Base-by-base conservation (phyloP, 1,140 invertebrate species). In the Halictus rubicundus region DNA sequence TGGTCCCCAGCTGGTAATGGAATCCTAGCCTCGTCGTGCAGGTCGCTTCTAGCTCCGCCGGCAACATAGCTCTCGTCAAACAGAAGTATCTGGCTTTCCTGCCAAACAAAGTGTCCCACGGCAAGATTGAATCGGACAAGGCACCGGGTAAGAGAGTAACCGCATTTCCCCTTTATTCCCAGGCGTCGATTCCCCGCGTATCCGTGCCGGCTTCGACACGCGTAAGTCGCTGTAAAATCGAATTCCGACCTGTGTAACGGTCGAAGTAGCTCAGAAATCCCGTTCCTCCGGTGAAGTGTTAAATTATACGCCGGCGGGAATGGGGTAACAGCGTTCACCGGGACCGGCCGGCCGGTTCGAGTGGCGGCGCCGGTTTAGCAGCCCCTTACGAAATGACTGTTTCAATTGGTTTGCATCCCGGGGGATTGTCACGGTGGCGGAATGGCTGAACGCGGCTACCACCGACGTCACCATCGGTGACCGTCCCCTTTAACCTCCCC, bases 361-460 rank as follows among this genome's bases (percentile, higher is more conserved):
- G 12, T 16, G 49, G 12, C 49, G 49, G 65, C 32, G 74, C 39
- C 54, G 37, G 61, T 84, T 85, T 76, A 78, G 74, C 70, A 52
- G 60, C 23, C 77, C 69, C 78, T 83, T 85, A 39, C 66, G 64
- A 83, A 86, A 82, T 81, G 78, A 88, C 83, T 83, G 87, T 84
- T 84, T 89, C 87, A 87, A 88, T 88, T 83, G 83, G 85, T 88
- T 86, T 86, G 80, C 81, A 64, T 83, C 87, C 78, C 78, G 57
- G 37, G 87, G 82, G 81, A 84, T 80, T 85, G 83, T 88, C 78
- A 82, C 82, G 84, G 77, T 64, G 86, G 75, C 78, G 81, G 84
- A 83, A 84, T 74, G 81, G 83, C 76, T 42, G 74, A 61, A 78
- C 82, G 52, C 68, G 59, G 65, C 73, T 78, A 81, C 78, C 74